Evolutionary conservation across 2,888 invertebrate genomes (phyloP).

Genomic region (Drosophila anceps): DNA sequence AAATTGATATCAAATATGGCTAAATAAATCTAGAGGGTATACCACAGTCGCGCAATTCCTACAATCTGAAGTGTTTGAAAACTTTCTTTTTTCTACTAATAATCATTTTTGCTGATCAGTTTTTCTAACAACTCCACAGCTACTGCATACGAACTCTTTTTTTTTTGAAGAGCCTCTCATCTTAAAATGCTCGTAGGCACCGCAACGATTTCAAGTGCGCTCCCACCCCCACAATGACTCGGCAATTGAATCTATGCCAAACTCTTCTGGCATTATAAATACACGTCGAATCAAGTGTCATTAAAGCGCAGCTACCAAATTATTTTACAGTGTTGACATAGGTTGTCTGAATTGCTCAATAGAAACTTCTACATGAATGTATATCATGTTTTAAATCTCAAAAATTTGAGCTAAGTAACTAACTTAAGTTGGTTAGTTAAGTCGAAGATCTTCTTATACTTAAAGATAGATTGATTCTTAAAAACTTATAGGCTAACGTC

Average conservation of each 20-base stretch:
- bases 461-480: no score
- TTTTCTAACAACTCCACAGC: not conserved
- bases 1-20: not conserved
- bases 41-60: not conserved
- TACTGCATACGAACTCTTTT: not conserved
- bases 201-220: conserved; percentile 3
- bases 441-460: not conserved
- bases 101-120: not conserved
- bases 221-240: conserved; percentile 11
- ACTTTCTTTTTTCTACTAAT: conserved; percentile 2
- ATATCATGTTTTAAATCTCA: not conserved
- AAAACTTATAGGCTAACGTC: not conserved
- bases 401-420: not conserved
- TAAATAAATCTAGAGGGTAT: not conserved
- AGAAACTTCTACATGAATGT: not conserved
- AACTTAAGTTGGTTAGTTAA: not conserved
- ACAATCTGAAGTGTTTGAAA: not conserved
- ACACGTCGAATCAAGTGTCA: conserved; percentile 25
- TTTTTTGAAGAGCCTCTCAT: not conserved
- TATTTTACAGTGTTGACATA: conserved; percentile 4
- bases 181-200: not conserved
- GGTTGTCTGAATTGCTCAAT: not conserved
- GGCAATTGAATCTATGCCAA: conserved; percentile 35
- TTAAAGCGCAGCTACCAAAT: conserved; percentile 24
- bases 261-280: conserved; percentile 19